Evolutionary conservation across 2,113 vertebrate genomes (phyloP).

Genomic region (Eolophus roseicapilla): DNA sequence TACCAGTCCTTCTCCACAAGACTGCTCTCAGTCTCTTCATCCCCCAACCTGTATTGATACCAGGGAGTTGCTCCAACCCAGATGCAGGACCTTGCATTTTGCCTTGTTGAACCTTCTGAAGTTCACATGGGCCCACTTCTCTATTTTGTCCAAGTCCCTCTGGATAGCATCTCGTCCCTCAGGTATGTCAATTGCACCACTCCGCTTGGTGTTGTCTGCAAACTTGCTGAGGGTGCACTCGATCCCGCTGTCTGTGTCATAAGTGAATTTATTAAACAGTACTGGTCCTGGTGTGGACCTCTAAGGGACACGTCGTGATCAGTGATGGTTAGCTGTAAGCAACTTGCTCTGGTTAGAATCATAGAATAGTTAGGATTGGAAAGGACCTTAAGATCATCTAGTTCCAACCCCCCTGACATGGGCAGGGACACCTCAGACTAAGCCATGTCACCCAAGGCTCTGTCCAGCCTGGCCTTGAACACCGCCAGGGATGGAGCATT

Average conservation of each 20-base stretch:
- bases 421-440: no score
- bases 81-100: not conserved
- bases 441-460: no score
- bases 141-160: not conserved
- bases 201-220: not conserved
- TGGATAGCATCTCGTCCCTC: not conserved
- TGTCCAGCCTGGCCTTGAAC: no score
- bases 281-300: not conserved
- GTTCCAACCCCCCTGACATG: no score
- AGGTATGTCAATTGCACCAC: rapidly evolving
- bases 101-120: not conserved
- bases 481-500: no score
- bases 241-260: not conserved
- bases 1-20: not conserved
- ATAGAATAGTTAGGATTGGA: no score
- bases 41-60: rapidly evolving
- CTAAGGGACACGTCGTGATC: not conserved
- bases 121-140: not conserved
- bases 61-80: not conserved
- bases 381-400: no score
- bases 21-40: not conserved
- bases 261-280: not conserved
- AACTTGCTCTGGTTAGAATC: not conserved
- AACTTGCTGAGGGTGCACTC: rapidly evolving
- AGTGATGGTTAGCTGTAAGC: not conserved